Conservation (phyloP, 2,797 vertebrate genomes). For the Girardinus metallicus region DNA sequence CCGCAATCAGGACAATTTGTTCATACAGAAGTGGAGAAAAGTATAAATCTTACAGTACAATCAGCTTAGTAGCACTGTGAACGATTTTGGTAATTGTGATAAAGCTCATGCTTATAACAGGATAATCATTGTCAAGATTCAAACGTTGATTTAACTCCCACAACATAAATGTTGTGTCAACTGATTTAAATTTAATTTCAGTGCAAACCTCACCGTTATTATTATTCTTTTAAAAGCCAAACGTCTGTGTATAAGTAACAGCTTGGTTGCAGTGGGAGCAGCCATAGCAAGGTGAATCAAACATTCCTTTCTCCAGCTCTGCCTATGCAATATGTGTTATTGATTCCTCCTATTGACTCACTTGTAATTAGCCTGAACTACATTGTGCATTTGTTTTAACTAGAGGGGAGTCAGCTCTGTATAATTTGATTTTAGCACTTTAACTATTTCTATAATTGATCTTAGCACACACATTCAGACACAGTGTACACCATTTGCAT, state of each 20-base stretch:
- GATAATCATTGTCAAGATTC: neutral
- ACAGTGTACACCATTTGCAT: constrained; percentile 25
- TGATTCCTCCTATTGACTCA: constrained; percentile 30
- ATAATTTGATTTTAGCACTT: constrained; percentile 64
- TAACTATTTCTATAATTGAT: constrained; percentile 38
- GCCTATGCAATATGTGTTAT: constrained; percentile 64
- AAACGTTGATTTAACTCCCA: neutral
- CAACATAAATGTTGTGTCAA: neutral
- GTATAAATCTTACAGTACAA: constrained; percentile 2
- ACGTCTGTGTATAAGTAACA: neutral
- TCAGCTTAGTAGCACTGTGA: constrained; percentile 28
- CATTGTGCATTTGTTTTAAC: constrained; percentile 33
- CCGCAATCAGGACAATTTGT: constrained; percentile 35
- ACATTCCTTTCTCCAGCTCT: constrained; percentile 34
- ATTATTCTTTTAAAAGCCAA: neutral
- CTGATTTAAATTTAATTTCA: neutral
- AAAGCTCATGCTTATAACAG: neutral
- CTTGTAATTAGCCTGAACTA: constrained; percentile 11
- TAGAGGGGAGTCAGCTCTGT: constrained; percentile 37
- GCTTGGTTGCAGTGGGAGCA: constrained; percentile 7
- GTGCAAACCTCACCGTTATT: neutral
- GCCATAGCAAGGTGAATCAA: neutral
- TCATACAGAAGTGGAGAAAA: constrained; percentile 12
- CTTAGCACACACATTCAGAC: constrained; percentile 16
- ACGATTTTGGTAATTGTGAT: neutral